These are phyloP conservation scores for Volucella inflata DNA, from an alignment of 2,888 invertebrate genomes.

Conservation along the genomic window DNA sequence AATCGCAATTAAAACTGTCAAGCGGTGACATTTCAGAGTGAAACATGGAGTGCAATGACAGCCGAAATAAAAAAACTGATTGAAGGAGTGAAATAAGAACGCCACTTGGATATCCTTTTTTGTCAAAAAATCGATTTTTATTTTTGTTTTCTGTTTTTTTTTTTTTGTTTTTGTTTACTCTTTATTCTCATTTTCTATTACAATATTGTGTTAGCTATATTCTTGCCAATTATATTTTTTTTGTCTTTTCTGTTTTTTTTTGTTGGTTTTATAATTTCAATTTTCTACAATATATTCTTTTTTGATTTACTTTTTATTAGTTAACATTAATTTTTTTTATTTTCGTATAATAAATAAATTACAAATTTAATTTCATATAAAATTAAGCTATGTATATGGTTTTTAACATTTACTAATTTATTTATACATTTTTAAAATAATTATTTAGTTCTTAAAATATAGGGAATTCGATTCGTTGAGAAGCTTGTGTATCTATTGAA, in stretches of 20 bases:
- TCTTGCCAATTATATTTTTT: conserved; percentile 15
- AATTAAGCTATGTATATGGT: conserved; percentile 22
- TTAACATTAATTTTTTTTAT: conserved; percentile 4
- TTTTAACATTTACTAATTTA: not conserved
- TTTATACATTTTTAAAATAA: conserved; percentile 10
- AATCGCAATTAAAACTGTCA: conserved; percentile 36
- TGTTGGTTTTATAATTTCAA: not conserved
- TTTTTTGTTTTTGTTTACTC: conserved; percentile 1
- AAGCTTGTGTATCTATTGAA: not conserved
- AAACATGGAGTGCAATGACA: not conserved
- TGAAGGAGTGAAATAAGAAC: not conserved
- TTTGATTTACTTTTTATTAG: conserved; percentile 8
- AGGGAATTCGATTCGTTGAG: not conserved
- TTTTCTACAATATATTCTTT: conserved; percentile 12
- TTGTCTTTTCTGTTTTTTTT: not conserved
- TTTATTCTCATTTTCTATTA: conserved; percentile 50
- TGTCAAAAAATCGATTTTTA: conserved; percentile 58
- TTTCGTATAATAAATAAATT: conserved; percentile 16
- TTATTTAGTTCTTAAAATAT: not conserved
- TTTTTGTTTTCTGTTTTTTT: conserved; percentile 5
- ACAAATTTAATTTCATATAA: conserved; percentile 19
- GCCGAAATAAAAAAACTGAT: not conserved
- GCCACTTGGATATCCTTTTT: conserved; percentile 13
- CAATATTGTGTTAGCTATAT: conserved; percentile 37
- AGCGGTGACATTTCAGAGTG: conserved; percentile 14